Base-by-base conservation (phyloP, 2,888 invertebrate species). In the Parelbella ahira region DNA sequence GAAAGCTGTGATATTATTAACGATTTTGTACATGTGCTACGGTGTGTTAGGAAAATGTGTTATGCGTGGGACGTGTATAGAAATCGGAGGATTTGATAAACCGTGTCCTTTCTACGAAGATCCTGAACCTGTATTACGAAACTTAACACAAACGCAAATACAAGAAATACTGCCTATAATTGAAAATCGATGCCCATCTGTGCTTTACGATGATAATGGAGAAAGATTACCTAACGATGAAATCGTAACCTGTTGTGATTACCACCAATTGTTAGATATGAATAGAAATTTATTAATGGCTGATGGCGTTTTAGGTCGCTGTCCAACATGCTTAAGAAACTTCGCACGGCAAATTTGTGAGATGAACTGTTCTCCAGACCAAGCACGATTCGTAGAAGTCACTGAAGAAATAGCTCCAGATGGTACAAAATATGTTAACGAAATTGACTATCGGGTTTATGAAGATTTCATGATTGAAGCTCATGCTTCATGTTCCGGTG, bases 321-420 rank as follows among this genome's bases (percentile, higher is more conserved):
- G 98, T 66, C 94, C 95, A 0, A 90, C 93, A 0, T 98, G 98
- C 63, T 72, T 90, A 1, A 81, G 89, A 45, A 98, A 98, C 68
- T 91, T 96, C 55, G 89, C 91, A 4, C 86, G 90, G 28, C 89
- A 93, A 23, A 92, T 94, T 53, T 98, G 98, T 66, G 90, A 93
- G 51, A 89, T 95, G 74, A 93, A 94, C 2, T 98, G 98, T 71
- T 89, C 91, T 1, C 90, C 93, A 0, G 87, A 92, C 29, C 97
- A 97, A 55, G 88, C 89, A 9, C 60, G 67, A 2, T 87, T 77
- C 41, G 37, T 82, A 1, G 67, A 71, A n/a, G 64, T 78, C 1
- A 48, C 56, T 7, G 51, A 55, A 3, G 60, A 48, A 13, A 39
- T 44, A 0, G 54, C 65, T 1, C 37, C 56, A 3, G 58, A 68